Evolutionary conservation across 2,113 vertebrate genomes (phyloP).

Genomic region (Xenopus laevis): DNA sequence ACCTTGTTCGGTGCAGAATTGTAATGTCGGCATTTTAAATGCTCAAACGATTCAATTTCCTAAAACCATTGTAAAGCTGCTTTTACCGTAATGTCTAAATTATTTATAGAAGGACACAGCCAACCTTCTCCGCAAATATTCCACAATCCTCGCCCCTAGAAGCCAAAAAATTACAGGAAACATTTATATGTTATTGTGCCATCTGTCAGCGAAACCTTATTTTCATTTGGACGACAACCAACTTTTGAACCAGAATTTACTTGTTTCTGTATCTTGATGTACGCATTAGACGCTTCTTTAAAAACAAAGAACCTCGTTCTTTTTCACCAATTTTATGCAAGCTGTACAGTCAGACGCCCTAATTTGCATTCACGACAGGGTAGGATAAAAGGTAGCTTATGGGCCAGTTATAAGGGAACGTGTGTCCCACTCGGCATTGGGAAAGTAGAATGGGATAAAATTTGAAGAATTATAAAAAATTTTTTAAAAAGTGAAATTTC

Average conservation of each 20-base stretch:
- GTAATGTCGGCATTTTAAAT: conserved; percentile 26
- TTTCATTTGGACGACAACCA: conserved; percentile 38
- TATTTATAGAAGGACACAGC: conserved; percentile 42
- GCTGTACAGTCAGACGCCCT: too few relatives aligned
- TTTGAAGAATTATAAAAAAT: too few relatives aligned
- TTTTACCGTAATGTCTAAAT: conserved; percentile 36
- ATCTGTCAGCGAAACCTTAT: conserved; percentile 42
- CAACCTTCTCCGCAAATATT: conserved; percentile 39
- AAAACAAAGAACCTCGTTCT: too few relatives aligned
- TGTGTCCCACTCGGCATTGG: too few relatives aligned
- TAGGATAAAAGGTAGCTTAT: too few relatives aligned
- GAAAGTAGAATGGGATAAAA: too few relatives aligned
- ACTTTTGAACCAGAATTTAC: conserved; percentile 42
- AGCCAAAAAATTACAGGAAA: conserved; percentile 43
- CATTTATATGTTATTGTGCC: conserved; percentile 45
- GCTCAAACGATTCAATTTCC: conserved; percentile 38
- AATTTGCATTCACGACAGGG: too few relatives aligned
- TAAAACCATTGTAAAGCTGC: conserved; percentile 31
- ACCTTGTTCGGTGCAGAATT: conserved; percentile 21
- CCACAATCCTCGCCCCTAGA: conserved; percentile 36
- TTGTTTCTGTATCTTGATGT: conserved; percentile 26
- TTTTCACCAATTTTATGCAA: too few relatives aligned
- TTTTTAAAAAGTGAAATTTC: too few relatives aligned
- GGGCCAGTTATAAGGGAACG: too few relatives aligned
- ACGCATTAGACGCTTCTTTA: background rate